These are phyloP conservation scores for Euspilapteryx auroguttella DNA, from an alignment of 2,888 invertebrate genomes.

Conservation along the genomic window DNA sequence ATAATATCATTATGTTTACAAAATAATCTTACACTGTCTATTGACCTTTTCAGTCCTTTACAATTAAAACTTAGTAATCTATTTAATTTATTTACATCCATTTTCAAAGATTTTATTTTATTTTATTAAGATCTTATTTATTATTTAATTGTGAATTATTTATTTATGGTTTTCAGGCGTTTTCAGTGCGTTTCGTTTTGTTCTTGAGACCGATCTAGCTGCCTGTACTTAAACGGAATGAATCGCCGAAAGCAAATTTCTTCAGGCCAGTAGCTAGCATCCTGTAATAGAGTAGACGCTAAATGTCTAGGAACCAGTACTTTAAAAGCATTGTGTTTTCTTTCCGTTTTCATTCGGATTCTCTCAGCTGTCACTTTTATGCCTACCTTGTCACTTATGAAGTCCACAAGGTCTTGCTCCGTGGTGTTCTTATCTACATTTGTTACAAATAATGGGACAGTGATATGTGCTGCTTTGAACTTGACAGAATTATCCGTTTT, in stretches of 20 bases:
- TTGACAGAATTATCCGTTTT: background rate
- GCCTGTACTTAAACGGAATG: background rate
- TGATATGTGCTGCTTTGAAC: slow-evolving; percentile 2
- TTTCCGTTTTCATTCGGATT: slow-evolving; percentile 3
- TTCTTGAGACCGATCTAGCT: background rate
- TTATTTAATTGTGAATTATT: too few species aligned
- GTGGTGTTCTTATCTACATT: slow-evolving; percentile 4
- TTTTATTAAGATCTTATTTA: too few species aligned
- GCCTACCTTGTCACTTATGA: slow-evolving; percentile 1
- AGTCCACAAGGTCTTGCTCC: slow-evolving; percentile 2
- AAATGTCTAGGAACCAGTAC: slow-evolving; percentile 2
- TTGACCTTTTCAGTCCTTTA: slow-evolving; percentile 1
- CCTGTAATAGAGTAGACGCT: background rate
- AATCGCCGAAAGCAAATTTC: slow-evolving; percentile 2
- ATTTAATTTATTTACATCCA: background rate
- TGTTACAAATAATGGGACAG: slow-evolving; percentile 2
- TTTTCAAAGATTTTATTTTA: too few species aligned
- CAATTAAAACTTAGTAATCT: slow-evolving; percentile 1
- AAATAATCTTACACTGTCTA: background rate
- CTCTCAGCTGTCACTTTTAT: background rate
- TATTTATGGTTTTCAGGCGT: too few species aligned
- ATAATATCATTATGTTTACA: slow-evolving; percentile 1
- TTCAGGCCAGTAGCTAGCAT: slow-evolving; percentile 2
- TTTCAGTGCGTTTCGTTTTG: too few species aligned
- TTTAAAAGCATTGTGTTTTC: slow-evolving; percentile 3